Conservation (phyloP, 2,888 invertebrate genomes). For the Hipparchia sbordonii region DNA sequence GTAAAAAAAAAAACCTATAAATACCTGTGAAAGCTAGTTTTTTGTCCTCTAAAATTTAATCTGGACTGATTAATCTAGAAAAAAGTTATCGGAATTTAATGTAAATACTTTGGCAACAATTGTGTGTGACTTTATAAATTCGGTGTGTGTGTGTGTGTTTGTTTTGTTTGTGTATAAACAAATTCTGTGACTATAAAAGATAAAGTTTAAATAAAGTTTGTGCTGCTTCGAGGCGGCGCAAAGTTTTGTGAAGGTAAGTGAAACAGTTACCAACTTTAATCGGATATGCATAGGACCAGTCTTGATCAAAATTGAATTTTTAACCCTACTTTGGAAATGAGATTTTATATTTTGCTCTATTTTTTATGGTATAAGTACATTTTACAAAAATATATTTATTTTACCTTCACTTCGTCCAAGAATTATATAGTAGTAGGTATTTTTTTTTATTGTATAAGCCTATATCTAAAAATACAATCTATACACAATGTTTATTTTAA, state of each 20-base stretch:
- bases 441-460: no score
- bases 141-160: conserved; percentile 1
- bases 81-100: neutral
- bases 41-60: neutral
- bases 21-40: neutral
- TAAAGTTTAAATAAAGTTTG: conserved; percentile 4
- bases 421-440: no score
- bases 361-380: no score
- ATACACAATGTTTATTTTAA: no score
- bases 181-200: neutral
- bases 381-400: no score
- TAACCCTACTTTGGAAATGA: no score
- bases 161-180: neutral
- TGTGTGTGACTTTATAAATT: neutral
- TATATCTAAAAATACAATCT: no score
- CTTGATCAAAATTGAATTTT: neutral
- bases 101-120: neutral
- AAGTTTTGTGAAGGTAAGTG: conserved; percentile 12
- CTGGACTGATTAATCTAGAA: neutral
- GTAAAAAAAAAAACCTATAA: conserved; percentile 14
- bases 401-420: no score
- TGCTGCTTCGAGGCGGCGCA: neutral
- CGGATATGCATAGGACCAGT: neutral
- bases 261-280: neutral
- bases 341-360: no score